phyloP scores from a whole-genome alignment of 1,140 invertebrate species.

The Adelges cooleyi region DNA sequence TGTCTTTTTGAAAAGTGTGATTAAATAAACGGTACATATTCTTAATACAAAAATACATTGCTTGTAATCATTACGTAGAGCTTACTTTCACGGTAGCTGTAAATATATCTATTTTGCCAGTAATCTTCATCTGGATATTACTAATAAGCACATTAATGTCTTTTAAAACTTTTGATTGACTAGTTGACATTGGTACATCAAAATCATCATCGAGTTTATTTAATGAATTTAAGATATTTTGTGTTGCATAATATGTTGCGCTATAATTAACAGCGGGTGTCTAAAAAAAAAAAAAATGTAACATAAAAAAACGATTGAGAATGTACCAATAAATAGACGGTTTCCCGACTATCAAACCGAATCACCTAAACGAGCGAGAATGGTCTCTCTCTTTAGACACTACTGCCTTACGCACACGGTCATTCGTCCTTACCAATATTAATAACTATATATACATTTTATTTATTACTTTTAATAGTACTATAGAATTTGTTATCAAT shows the following conservation, averaged over 20 bases:
- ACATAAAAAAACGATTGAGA: too few species aligned
- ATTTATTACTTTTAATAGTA: too few species aligned
- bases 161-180: neutral
- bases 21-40: too few species aligned
- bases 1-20: too few species aligned
- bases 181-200: neutral
- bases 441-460: too few species aligned
- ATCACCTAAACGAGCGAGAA: too few species aligned
- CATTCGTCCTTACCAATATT: too few species aligned
- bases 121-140: slow-evolving; percentile 6
- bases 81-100: neutral
- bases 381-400: too few species aligned
- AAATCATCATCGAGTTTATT: neutral
- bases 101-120: slow-evolving; percentile 10
- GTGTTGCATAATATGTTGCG: neutral
- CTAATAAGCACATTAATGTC: neutral
- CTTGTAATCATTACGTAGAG: neutral
- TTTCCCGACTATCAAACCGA: too few species aligned
- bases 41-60: neutral
- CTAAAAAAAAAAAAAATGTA: neutral
- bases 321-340: too few species aligned
- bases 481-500: too few species aligned
- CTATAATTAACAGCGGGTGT: neutral
- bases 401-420: too few species aligned
- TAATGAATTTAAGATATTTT: neutral